Evolutionary conservation across 1,140 invertebrate species (phyloP).

Genomic region (Dendroctonus ponderosae): DNA sequence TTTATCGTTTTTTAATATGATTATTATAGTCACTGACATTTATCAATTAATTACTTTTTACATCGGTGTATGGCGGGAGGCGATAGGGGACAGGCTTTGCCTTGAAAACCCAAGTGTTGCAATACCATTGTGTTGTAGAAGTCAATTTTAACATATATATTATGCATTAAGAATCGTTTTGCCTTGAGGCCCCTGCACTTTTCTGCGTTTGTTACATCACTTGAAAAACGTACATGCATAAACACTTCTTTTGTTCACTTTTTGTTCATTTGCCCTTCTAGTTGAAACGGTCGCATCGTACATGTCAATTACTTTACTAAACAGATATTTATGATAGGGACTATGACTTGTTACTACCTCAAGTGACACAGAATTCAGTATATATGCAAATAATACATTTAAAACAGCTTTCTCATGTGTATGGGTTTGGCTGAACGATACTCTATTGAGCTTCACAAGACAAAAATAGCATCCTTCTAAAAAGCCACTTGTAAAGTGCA

Average conservation of each 20-base stretch:
- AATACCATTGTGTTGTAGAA: slow-evolving; percentile 22
- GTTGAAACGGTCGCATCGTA: neutral
- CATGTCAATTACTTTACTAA: too few relatives aligned
- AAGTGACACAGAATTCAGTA: too few relatives aligned
- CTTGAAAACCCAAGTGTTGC: slow-evolving; percentile 25
- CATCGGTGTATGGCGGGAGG: neutral
- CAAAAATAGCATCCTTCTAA: too few relatives aligned
- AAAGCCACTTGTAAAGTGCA: too few relatives aligned
- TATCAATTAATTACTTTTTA: slow-evolving; percentile 23
- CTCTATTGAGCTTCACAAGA: too few relatives aligned
- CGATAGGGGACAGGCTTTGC: slow-evolving; percentile 21
- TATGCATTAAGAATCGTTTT: slow-evolving; percentile 29
- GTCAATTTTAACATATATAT: slow-evolving; percentile 25
- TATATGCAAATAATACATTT: too few relatives aligned
- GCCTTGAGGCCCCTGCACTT: slow-evolving; percentile 14
- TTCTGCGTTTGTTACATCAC: slow-evolving; percentile 15
- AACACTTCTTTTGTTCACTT: slow-evolving; percentile 5
- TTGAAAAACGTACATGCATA: slow-evolving; percentile 8
- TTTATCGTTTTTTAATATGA: slow-evolving; percentile 17
- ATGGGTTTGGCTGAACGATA: too few relatives aligned
- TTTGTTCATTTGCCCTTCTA: slow-evolving; percentile 5
- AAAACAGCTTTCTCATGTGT: too few relatives aligned
- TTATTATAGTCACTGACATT: slow-evolving; percentile 22
- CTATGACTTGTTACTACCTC: too few relatives aligned
- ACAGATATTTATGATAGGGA: too few relatives aligned